Conservation (phyloP, 1,140 invertebrate genomes). For the Coenobita brevimanus region DNA sequence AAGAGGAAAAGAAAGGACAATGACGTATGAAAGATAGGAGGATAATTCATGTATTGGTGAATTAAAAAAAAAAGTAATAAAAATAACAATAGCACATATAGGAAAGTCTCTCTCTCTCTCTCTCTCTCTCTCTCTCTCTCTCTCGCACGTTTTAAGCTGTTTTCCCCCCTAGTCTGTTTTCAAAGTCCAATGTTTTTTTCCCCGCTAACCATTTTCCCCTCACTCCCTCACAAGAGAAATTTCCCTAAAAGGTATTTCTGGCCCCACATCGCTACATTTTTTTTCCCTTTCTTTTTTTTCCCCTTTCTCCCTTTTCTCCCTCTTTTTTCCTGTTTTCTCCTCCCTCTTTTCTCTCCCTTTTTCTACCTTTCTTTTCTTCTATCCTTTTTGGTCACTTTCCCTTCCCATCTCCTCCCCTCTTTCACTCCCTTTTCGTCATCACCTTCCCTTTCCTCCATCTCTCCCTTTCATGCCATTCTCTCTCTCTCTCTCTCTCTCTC, state of each 20-base stretch:
- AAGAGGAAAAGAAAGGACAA: not conserved
- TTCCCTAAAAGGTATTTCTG: no score
- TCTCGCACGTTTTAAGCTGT: not conserved
- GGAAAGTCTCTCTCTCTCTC: constrained; percentile 12
- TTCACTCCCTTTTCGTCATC: not conserved
- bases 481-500: not conserved
- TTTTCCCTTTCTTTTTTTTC: not conserved
- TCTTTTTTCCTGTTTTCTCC: not conserved
- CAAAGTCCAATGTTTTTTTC: no score
- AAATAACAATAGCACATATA: no score
- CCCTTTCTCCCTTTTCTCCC: not conserved
- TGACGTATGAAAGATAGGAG: not conserved
- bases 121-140: not conserved
- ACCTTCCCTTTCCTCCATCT: not conserved
- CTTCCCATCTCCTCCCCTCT: constrained; percentile 7
- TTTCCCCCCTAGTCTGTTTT: no score
- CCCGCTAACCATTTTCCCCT: no score
- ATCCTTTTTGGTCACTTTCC: not conserved
- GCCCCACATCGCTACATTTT: no score
- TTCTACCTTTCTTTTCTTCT: not conserved
- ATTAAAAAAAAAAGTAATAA: no score
- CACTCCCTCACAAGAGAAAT: no score
- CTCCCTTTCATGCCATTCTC: not conserved
- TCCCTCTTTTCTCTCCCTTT: not conserved
- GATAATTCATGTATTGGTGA: no score